phyloP scores from a whole-genome alignment of 2,797 vertebrate species.

The Valencia hispanica region DNA sequence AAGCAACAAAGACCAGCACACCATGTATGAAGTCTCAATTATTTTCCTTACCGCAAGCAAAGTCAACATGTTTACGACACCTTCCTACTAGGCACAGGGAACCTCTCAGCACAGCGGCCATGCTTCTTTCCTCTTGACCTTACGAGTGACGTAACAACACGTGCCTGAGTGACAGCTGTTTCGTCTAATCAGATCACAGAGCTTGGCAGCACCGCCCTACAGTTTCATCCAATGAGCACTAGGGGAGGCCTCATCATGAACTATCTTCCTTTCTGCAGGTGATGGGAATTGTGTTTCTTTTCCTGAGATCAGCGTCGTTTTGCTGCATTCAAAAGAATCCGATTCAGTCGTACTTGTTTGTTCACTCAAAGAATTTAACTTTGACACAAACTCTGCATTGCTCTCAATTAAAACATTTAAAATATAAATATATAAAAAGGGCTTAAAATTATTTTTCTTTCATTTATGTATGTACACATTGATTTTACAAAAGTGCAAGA shows the following conservation, averaged over 20 bases:
- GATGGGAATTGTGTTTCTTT: neutral
- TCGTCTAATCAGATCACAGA: slow-evolving; percentile 59
- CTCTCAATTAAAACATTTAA: too few species aligned
- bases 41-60: slow-evolving; percentile 73
- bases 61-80: slow-evolving; percentile 74
- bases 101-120: slow-evolving; percentile 82
- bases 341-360: too few species aligned
- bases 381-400: too few species aligned
- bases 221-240: slow-evolving; percentile 47
- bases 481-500: too few species aligned
- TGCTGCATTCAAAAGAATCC: neutral
- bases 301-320: neutral
- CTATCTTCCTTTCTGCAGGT: neutral
- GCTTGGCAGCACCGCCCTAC: neutral
- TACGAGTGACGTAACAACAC: slow-evolving; percentile 44
- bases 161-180: slow-evolving; percentile 19
- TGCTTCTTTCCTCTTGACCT: slow-evolving; percentile 81
- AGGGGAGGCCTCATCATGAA: neutral
- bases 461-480: too few species aligned
- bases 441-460: too few species aligned
- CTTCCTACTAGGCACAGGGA: slow-evolving; percentile 74
- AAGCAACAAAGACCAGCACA: neutral
- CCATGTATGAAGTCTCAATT: neutral
- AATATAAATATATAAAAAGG: too few species aligned
- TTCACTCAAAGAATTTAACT: too few species aligned